Percentiles rank a stretch among this genome's conserved stretches.
Conservation (phyloP, 2,888 invertebrate species). For the Petrolisthes manimaculis region DNA sequence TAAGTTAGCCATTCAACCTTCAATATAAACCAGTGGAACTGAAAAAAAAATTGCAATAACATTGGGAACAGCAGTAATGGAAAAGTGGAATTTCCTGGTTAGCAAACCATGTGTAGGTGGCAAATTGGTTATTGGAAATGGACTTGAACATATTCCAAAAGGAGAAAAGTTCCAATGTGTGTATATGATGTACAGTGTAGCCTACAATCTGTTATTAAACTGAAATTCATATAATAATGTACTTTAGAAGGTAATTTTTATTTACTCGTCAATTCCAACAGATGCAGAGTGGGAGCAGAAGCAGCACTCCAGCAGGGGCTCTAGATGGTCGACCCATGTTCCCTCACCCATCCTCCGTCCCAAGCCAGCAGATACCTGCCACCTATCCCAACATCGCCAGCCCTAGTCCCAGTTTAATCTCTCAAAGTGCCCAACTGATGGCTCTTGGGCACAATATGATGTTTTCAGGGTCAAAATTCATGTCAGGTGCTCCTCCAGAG, state of each 20-base stretch:
- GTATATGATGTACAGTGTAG: not conserved
- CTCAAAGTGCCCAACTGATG: conserved; percentile 57
- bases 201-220: not conserved
- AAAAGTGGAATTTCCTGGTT: too few species aligned
- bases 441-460: conserved; percentile 58
- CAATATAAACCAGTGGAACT: too few species aligned
- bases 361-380: conserved; percentile 54
- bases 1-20: too few species aligned
- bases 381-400: conserved; percentile 55
- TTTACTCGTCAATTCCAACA: conserved; percentile 11
- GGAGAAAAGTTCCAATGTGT: too few species aligned
- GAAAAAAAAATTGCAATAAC: too few species aligned
- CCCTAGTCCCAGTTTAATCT: conserved; percentile 52
- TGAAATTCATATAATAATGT: not conserved
- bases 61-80: too few species aligned
- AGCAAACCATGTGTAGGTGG: too few species aligned
- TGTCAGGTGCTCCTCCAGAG: conserved; percentile 52
- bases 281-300: conserved; percentile 64
- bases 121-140: too few species aligned
- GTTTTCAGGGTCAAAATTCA: conserved; percentile 56
- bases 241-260: not conserved
- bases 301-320: conserved; percentile 55
- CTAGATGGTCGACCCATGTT: conserved; percentile 62
- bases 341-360: conserved; percentile 56
- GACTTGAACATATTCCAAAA: too few species aligned